Evolutionary conservation across 2,113 vertebrate species (phyloP), one percentile per base, ranked within the genome.

Genomic region (Egretta garzetta): DNA sequence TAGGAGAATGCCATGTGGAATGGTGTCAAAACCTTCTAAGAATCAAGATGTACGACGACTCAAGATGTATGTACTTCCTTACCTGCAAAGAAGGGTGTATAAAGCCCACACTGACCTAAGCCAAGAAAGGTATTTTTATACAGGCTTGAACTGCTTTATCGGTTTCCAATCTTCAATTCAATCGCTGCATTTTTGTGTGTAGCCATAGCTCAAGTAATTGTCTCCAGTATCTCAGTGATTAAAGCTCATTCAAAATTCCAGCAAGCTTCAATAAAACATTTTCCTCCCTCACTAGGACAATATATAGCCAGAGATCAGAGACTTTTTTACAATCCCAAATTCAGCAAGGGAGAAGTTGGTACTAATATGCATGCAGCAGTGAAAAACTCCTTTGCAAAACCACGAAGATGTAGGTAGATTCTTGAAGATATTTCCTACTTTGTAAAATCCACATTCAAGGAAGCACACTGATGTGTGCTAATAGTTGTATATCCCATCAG

Each of bases 211-310:
- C 2, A 2, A 94, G 76, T 83, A 88, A 89, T 86, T 91, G 72
- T 92, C 94, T 89, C 60, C 67, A 68, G 68, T 86, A 91, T 88
- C 90, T 63, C 64, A 6, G 15, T 84, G 80, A 95, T 97, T 96
- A 97, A 97, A 96, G 74, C 86, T 91, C 72, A 88, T 94, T 95
- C 88, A 92, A 35, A 92, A 95, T 91, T 95, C 72, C 70, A 63
- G 76, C 64, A 86, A 90, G 64, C 68, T 88, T 95, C 83, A 93
- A 75, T 88, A 84, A 86, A 94, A 80, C 67, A 49, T 77, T 74
- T 93, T 88, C 33, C 39, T 95, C 30, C 60, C 67, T 92, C 2
- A 0, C 75, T 84, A 77, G 32, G 33, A 90, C 86, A 95, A 83
- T 77, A 58, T 33, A 56, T 68, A 91, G 88, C 47, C 37, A 84